Evolutionary conservation across 1,140 invertebrate genomes (phyloP).

Genomic region (Orchesella cincta): DNA sequence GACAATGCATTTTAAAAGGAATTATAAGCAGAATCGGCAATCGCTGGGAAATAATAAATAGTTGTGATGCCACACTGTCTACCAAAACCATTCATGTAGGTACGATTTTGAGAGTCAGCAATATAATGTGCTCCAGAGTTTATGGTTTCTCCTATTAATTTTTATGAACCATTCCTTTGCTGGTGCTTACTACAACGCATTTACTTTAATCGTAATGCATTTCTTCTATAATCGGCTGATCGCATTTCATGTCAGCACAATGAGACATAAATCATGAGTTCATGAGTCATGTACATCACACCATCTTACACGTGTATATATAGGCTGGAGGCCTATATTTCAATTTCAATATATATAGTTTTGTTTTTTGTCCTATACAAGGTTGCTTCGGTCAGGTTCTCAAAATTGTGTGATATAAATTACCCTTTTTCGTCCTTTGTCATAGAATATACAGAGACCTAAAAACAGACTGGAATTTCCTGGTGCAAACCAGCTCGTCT

Average conservation of each 20-base stretch:
- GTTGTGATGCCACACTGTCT: background rate
- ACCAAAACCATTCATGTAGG: background rate
- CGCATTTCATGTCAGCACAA: background rate
- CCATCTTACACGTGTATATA: background rate
- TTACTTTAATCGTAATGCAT: background rate
- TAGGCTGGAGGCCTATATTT: background rate
- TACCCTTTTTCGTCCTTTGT: too few relatives aligned
- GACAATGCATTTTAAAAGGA: too few relatives aligned
- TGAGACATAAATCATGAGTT: background rate
- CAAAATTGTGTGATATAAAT: background rate
- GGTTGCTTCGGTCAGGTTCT: background rate
- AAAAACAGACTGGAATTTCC: too few relatives aligned
- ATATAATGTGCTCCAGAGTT: background rate
- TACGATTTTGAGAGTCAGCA: background rate
- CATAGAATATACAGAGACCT: too few relatives aligned
- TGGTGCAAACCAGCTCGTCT: too few relatives aligned
- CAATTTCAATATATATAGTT: background rate
- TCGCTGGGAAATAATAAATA: background rate
- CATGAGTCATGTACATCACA: background rate
- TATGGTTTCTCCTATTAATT: too few relatives aligned
- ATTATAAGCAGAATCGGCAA: background rate
- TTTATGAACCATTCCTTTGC: background rate
- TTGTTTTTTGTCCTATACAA: background rate
- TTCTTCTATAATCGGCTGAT: background rate
- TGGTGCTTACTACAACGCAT: background rate